Conservation (phyloP, 2,113 vertebrate genomes). For the Reinhardtius hippoglossoides region DNA sequence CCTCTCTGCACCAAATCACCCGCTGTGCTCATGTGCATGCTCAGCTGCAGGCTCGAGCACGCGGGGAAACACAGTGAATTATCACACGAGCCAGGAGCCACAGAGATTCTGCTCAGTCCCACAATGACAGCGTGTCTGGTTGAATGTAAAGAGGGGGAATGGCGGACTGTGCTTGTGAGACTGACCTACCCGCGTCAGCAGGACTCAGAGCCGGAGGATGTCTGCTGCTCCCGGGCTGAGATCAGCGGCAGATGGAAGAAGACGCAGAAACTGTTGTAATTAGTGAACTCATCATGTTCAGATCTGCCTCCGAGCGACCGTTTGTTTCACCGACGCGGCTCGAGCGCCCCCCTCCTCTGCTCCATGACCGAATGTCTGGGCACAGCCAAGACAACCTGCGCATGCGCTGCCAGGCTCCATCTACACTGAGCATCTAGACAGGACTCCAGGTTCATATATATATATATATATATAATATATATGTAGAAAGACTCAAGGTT, state of each 20-base stretch:
- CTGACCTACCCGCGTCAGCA: constrained; percentile 74
- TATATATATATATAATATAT: background rate
- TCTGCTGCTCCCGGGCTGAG: constrained; percentile 38
- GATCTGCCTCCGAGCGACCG: constrained; percentile 70
- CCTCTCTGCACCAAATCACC: constrained; percentile 65
- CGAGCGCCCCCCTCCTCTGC: constrained; percentile 77
- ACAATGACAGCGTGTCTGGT: constrained; percentile 43
- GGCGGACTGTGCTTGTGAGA: constrained; percentile 78
- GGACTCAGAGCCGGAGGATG: constrained; percentile 31
- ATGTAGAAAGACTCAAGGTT: too few species aligned
- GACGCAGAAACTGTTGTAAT: constrained; percentile 61
- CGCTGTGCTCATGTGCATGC: constrained; percentile 36
- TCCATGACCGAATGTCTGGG: constrained; percentile 82
- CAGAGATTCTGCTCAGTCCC: constrained; percentile 17
- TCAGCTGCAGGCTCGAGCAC: constrained; percentile 41
- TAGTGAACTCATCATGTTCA: constrained; percentile 70
- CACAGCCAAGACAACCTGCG: constrained; percentile 58
- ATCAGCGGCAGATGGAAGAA: constrained; percentile 30
- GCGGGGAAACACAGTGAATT: constrained; percentile 41
- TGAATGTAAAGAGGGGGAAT: constrained; percentile 70
- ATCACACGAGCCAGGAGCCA: constrained; percentile 28
- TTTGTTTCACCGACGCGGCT: constrained; percentile 73
- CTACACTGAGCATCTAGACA: background rate
- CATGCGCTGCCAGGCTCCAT: constrained; percentile 62
- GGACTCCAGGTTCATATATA: background rate